Evolutionary conservation across 1,140 invertebrate species (phyloP).

Genomic region (Yoshiicerus persimilis): DNA sequence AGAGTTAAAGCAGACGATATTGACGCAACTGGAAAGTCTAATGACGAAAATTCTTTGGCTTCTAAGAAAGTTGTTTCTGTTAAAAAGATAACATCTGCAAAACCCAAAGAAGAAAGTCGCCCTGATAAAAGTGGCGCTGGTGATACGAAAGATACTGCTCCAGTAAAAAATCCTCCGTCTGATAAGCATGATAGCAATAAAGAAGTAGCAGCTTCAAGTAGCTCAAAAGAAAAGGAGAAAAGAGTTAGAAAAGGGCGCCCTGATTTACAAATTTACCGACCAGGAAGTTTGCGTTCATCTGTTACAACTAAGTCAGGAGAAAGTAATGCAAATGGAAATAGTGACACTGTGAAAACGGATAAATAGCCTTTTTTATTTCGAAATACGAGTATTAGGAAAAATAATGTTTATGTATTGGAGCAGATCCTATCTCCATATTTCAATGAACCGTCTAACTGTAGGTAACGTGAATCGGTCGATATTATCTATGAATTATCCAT

Average conservation of each 20-base stretch:
- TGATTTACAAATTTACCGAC: constrained; percentile 43
- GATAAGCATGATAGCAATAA: not conserved
- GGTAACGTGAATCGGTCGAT: no score
- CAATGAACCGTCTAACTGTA: no score
- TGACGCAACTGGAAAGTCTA: not conserved
- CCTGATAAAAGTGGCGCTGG: not conserved
- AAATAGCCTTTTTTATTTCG: not conserved
- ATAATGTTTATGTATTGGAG: not conserved
- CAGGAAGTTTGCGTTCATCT: constrained; percentile 27
- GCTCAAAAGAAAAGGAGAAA: constrained; percentile 2
- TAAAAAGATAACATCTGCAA: not conserved
- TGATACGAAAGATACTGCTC: not conserved
- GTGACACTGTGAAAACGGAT: not conserved
- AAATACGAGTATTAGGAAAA: not conserved
- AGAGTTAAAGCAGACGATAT: not conserved
- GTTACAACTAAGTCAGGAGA: not conserved
- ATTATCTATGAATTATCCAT: no score
- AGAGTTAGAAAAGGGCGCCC: constrained; percentile 31
- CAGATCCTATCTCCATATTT: no score
- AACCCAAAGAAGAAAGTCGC: not conserved
- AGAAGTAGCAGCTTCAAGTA: not conserved
- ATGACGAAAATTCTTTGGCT: not conserved
- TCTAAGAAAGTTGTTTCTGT: not conserved
- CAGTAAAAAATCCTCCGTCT: not conserved
- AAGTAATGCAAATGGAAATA: not conserved